A percentile compares a stretch with the other conserved stretches of the same genome.
These are phyloP conservation scores for Myotis findleyi DNA, from an alignment of 2,797 vertebrate genomes.

Conservation along the genomic window DNA sequence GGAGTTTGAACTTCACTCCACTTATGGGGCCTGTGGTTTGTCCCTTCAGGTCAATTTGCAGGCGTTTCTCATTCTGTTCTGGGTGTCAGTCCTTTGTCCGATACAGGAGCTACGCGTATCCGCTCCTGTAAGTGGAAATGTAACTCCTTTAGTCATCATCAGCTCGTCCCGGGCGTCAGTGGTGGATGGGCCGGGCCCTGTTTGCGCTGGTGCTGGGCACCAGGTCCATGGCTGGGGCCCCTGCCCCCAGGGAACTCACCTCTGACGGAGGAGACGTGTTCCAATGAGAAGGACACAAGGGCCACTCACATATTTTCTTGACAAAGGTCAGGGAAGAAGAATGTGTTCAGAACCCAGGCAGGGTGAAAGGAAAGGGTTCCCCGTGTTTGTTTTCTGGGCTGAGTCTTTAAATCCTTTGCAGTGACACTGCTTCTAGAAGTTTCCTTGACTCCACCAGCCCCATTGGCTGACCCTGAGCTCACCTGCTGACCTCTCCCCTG, in stretches of 20 bases:
- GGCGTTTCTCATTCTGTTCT: not conserved
- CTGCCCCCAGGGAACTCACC: not conserved
- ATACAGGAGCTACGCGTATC: fast-evolving
- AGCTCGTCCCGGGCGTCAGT: not conserved
- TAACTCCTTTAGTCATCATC: not conserved
- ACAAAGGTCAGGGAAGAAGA: not conserved
- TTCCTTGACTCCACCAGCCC: not conserved
- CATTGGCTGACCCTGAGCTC: fast-evolving
- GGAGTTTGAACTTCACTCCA: not conserved
- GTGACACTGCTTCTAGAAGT: not conserved
- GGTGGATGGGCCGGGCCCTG: not conserved
- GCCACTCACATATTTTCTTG: not conserved
- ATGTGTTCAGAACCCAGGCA: not conserved
- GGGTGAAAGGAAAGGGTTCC: not conserved
- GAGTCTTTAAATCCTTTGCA: not conserved
- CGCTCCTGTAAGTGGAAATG: not conserved
- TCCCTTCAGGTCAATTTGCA: not conserved
- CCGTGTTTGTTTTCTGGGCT: not conserved
- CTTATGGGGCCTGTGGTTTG: not conserved
- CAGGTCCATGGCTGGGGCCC: fast-evolving
- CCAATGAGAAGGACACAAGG: not conserved
- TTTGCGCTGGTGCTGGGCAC: no score
- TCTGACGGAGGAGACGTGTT: not conserved
- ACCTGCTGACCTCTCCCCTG: not conserved
- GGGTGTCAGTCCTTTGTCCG: not conserved